Evolutionary conservation across 2,113 vertebrate species (phyloP).

Genomic region (Rhynchopsitta pachyrhyncha): DNA sequence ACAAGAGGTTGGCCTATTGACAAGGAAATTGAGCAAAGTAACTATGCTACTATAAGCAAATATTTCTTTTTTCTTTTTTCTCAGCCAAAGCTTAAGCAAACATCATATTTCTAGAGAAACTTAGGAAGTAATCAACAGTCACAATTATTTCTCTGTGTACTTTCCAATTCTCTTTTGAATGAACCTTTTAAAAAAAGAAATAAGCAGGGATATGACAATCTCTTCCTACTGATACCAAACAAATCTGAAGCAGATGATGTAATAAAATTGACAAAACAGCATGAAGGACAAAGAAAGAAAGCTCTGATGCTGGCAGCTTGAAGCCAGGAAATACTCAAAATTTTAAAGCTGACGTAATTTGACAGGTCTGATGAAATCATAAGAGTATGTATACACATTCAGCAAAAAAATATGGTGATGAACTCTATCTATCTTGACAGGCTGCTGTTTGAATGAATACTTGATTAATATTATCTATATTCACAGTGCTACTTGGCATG

Average conservation of each 20-base stretch:
- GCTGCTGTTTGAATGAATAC: not conserved
- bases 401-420: not conserved
- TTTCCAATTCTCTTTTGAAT: not conserved
- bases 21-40: not conserved
- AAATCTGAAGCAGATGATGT: not conserved
- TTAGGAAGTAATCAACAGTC: not conserved
- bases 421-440: constrained; percentile 38
- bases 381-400: not conserved
- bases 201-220: not conserved
- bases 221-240: not conserved
- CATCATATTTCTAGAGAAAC: not conserved
- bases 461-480: constrained; percentile 41
- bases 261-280: not conserved
- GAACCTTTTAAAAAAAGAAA: not conserved
- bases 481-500: not conserved
- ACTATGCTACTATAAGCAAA: not conserved
- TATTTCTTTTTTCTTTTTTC: not conserved
- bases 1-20: not conserved
- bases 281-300: not conserved
- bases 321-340: not conserved
- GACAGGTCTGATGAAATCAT: constrained; percentile 31
- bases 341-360: constrained; percentile 19
- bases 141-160: not conserved
- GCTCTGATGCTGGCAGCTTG: not conserved
- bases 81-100: not conserved